phyloP scores from a whole-genome alignment of 2,888 invertebrate genomes.

The Limnephilus auricula region DNA sequence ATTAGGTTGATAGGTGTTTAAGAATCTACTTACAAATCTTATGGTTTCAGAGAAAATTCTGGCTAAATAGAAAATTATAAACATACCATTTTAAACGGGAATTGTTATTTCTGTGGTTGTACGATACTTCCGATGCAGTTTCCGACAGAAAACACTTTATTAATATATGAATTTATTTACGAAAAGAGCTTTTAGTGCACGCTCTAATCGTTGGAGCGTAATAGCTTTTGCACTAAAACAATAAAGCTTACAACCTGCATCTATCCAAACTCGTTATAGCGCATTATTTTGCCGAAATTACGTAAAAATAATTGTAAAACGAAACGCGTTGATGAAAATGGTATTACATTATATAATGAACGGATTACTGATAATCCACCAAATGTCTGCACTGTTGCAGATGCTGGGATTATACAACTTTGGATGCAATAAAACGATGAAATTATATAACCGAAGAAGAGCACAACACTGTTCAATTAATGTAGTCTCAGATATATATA shows the following conservation, averaged over 20 bases:
- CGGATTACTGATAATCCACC: slow-evolving; percentile 10
- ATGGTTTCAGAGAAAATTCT: no score
- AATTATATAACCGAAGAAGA: neutral
- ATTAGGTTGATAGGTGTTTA: no score
- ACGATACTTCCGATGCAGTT: no score
- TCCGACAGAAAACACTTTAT: no score
- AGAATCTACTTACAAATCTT: no score
- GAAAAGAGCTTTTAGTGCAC: neutral
- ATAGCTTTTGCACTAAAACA: neutral
- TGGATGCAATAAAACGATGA: neutral
- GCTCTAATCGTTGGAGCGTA: neutral
- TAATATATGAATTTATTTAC: no score
- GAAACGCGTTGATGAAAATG: neutral
- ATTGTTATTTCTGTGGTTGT: no score
- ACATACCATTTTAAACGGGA: no score
- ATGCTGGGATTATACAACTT: neutral
- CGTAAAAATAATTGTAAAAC: neutral
- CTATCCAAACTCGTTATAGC: neutral
- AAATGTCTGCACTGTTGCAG: slow-evolving; percentile 20
- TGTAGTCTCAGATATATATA: no score
- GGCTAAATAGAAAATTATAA: no score
- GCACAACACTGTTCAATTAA: neutral
- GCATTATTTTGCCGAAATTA: neutral
- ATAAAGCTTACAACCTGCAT: neutral
- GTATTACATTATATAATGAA: neutral